These are phyloP conservation scores for Adela reaumurella DNA, from an alignment of 2,888 invertebrate species.

Conservation along the genomic window DNA sequence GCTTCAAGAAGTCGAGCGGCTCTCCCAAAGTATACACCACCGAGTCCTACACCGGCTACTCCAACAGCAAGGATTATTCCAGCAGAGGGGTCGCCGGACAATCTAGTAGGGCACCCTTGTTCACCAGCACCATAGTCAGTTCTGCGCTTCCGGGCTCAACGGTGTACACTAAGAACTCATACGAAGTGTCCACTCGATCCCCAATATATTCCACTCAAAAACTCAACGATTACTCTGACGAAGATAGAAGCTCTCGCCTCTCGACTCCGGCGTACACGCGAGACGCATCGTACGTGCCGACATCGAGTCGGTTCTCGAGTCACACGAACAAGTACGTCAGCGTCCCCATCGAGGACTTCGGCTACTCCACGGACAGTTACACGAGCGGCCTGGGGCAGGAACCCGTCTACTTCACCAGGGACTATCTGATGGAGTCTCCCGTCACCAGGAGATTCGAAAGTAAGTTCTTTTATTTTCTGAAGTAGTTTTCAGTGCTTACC, in stretches of 20 bases:
- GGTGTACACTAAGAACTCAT: too few species aligned
- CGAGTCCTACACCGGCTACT: conserved; percentile 9
- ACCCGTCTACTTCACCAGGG: conserved; percentile 40
- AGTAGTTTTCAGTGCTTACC: too few species aligned
- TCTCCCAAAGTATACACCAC: conserved; percentile 12
- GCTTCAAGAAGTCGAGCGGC: conserved; percentile 16
- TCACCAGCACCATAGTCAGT: too few species aligned
- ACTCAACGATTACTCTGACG: too few species aligned
- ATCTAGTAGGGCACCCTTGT: too few species aligned
- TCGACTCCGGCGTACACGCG: neutral
- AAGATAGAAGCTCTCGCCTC: too few species aligned
- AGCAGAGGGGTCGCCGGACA: conserved; percentile 4
- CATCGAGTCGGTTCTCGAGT: conserved; percentile 7
- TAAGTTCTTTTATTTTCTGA: too few species aligned
- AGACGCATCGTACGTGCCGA: conserved; percentile 3
- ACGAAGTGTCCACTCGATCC: too few species aligned
- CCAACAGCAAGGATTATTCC: conserved; percentile 19
- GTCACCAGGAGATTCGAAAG: conserved; percentile 45
- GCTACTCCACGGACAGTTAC: conserved; percentile 28
- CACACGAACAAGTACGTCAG: conserved; percentile 7
- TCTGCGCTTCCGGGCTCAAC: too few species aligned
- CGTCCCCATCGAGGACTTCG: conserved; percentile 25
- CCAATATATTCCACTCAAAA: too few species aligned
- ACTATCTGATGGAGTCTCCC: conserved; percentile 44
- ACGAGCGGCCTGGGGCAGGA: conserved; percentile 25